Conservation (phyloP, 2,113 vertebrate genomes). For the Pterocles orientalis region DNA sequence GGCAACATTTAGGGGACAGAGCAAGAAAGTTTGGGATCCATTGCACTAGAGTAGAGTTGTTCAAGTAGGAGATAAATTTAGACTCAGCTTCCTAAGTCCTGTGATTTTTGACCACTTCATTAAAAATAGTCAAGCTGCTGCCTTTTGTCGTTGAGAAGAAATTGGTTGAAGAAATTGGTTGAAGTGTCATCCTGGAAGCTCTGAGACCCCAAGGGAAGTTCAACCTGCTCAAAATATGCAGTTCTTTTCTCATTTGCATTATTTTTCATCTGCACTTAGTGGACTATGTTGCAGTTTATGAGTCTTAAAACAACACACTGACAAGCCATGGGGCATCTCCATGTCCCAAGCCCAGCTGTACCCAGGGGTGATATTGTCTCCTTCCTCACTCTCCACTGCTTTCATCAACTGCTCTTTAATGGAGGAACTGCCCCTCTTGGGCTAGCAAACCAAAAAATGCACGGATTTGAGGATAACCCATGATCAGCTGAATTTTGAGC, state of each 20-base stretch:
- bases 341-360: neutral
- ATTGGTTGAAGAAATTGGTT: neutral
- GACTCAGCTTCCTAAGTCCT: neutral
- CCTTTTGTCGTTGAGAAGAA: neutral
- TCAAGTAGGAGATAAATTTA: neutral
- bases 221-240: rapidly evolving
- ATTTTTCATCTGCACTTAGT: neutral
- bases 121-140: neutral
- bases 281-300: neutral
- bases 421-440: neutral
- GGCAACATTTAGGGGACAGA: neutral
- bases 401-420: neutral
- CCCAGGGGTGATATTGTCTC: neutral
- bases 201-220: neutral
- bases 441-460: no score
- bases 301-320: neutral
- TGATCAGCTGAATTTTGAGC: neutral
- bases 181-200: neutral
- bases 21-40: neutral
- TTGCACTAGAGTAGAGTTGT: neutral
- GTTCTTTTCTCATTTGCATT: neutral
- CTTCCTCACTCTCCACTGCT: neutral
- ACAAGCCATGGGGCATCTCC: rapidly evolving
- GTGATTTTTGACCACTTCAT: neutral
- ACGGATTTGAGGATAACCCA: neutral